These are phyloP conservation scores for Lochmaea capreae DNA, from an alignment of 2,888 invertebrate species.

Conservation along the genomic window DNA sequence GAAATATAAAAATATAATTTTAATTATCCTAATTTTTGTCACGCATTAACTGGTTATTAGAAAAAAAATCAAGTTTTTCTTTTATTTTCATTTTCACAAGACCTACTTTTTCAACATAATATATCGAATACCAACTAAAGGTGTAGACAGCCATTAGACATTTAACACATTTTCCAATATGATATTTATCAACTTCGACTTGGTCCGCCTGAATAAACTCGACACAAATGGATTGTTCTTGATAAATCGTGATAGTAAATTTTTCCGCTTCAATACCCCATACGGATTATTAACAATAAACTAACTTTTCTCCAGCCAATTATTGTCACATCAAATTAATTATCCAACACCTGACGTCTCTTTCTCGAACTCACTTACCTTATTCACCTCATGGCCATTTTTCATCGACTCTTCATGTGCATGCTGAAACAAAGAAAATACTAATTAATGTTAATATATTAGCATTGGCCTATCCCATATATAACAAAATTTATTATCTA, in stretches of 20 bases:
- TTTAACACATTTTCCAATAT: constrained; percentile 1
- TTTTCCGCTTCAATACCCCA: constrained; percentile 21
- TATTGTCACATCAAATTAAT: not conserved
- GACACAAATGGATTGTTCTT: constrained; percentile 18
- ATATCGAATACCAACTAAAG: not conserved
- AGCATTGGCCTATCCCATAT: constrained; percentile 1
- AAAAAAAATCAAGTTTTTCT: not conserved
- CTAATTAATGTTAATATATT: not conserved
- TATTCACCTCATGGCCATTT: constrained; percentile 64
- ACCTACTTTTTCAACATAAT: not conserved
- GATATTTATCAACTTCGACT: not conserved
- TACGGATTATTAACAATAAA: constrained; percentile 4
- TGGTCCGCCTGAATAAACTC: too few relatives aligned
- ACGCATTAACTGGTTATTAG: not conserved
- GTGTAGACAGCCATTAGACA: constrained; percentile 3
- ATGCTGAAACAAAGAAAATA: constrained; percentile 65
- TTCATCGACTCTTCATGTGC: constrained; percentile 65
- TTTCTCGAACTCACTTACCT: constrained; percentile 57
- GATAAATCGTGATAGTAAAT: constrained; percentile 27
- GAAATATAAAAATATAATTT: not conserved
- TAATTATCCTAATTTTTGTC: too few relatives aligned
- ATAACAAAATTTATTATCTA: not conserved
- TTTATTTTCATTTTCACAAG: not conserved
- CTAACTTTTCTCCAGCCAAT: not conserved
- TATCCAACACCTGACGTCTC: not conserved